Evolutionary conservation across 1,140 invertebrate genomes (phyloP).

Genomic region (Neodiprion fabricii): DNA sequence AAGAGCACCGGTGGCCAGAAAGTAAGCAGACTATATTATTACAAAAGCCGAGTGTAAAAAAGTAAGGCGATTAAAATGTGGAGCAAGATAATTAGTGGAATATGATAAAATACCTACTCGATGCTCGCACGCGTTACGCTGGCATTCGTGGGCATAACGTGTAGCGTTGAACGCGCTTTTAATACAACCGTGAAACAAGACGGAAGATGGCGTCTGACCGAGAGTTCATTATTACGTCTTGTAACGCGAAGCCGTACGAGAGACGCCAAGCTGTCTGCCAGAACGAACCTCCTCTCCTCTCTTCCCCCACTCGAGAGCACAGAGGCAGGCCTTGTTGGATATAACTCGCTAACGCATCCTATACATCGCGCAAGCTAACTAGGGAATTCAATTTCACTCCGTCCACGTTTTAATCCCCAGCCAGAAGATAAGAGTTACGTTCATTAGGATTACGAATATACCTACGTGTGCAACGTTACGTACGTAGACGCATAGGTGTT

Average conservation of each 20-base stretch:
- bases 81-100: background rate
- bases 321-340: background rate
- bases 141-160: too few relatives aligned
- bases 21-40: background rate
- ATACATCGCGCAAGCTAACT: background rate
- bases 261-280: slow-evolving; percentile 62
- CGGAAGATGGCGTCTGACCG: slow-evolving; percentile 3
- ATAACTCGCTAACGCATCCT: background rate
- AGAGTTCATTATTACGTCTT: slow-evolving; percentile 31
- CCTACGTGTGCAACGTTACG: background rate
- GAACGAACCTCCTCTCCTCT: slow-evolving; percentile 46
- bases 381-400: background rate
- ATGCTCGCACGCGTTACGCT: too few relatives aligned
- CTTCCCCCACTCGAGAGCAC: slow-evolving; percentile 33
- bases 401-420: background rate
- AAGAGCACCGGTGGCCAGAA: background rate
- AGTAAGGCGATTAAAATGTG: background rate
- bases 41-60: background rate
- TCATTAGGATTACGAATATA: background rate
- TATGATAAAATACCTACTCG: background rate
- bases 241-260: slow-evolving; percentile 54
- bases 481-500: too few relatives aligned
- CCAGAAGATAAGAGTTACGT: background rate
- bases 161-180: too few relatives aligned
- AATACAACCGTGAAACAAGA: background rate